phyloP scores from a whole-genome alignment of 2,888 invertebrate species.

The Heliconius cydno region DNA sequence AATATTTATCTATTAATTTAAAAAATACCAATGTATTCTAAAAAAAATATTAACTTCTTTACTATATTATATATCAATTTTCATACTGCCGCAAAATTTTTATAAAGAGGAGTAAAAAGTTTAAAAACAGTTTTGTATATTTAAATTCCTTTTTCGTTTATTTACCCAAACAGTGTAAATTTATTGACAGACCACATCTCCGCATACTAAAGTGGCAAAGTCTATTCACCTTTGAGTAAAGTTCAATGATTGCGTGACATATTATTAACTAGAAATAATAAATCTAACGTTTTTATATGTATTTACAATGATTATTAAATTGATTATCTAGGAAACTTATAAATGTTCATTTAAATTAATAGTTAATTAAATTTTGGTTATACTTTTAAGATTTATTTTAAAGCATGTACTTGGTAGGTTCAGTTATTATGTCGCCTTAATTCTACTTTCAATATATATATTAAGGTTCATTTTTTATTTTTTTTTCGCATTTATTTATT shows the following conservation, averaged over 20 bases:
- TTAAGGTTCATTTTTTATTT: neutral
- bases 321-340: no score
- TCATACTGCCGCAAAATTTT: neutral
- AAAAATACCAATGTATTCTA: no score
- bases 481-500: no score
- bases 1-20: no score
- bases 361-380: no score
- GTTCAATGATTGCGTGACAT: conserved; percentile 29
- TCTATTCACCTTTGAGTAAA: conserved; percentile 31
- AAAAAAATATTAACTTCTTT: no score
- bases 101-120: neutral
- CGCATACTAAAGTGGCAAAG: conserved; percentile 27
- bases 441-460: no score
- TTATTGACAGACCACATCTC: conserved; percentile 10
- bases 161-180: conserved; percentile 5
- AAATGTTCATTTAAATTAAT: no score
- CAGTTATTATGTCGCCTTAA: no score
- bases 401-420: no score
- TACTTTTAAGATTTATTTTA: no score
- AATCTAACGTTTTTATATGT: neutral
- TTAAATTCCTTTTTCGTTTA: neutral
- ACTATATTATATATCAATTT: no score
- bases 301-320: neutral
- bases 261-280: conserved; percentile 2
- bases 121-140: neutral